Conservation (phyloP, 2,113 vertebrate species). For the Pluvialis apricaria region DNA sequence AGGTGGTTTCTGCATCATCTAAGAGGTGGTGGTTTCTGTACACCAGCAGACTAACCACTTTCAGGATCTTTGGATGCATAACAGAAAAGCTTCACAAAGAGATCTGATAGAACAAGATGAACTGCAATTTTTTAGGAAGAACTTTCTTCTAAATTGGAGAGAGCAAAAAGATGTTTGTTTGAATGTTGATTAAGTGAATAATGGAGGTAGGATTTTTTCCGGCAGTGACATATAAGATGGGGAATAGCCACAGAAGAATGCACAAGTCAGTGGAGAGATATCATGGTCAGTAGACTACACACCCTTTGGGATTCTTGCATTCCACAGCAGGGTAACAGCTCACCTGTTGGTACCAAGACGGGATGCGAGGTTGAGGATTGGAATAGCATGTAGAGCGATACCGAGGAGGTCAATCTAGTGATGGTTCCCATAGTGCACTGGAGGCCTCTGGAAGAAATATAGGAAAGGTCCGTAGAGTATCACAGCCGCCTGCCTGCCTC, state of each 20-base stretch:
- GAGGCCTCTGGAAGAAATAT: not conserved
- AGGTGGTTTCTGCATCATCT: not conserved
- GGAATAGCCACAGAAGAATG: not conserved
- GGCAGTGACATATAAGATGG: not conserved
- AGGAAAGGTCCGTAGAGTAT: not conserved
- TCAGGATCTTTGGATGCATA: not conserved
- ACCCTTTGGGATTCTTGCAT: not conserved
- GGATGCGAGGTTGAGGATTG: not conserved
- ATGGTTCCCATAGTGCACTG: not conserved
- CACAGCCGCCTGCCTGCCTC: not conserved
- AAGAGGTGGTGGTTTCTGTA: not conserved
- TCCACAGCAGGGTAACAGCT: not conserved
- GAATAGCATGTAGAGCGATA: not conserved
- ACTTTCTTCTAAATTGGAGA: not conserved
- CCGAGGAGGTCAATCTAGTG: not conserved
- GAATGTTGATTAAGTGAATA: not conserved
- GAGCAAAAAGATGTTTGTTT: not conserved
- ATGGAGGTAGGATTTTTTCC: not conserved
- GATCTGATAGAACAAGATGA: not conserved
- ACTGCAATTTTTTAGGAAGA: not conserved
- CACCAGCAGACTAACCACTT: not conserved
- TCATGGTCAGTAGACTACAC: not conserved
- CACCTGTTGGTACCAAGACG: not conserved
- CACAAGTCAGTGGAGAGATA: not conserved
- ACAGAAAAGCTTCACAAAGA: not conserved